Conservation (phyloP, 2,797 vertebrate genomes). For the Nyctalus aviator region DNA sequence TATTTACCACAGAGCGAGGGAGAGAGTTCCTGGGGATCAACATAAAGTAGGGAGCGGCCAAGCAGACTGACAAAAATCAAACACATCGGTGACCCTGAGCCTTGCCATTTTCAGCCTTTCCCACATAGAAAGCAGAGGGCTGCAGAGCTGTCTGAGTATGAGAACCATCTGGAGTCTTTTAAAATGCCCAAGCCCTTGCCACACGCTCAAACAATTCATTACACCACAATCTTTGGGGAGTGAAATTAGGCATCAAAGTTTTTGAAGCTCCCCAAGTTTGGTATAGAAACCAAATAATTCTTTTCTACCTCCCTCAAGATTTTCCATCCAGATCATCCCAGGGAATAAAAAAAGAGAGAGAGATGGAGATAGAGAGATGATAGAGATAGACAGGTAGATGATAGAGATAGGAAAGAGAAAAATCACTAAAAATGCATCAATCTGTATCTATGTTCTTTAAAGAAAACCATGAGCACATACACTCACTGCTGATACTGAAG, state of each 20-base stretch:
- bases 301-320: background rate
- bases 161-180: conserved; percentile 17
- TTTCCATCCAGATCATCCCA: background rate
- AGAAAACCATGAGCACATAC: conserved; percentile 13
- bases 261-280: background rate
- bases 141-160: background rate
- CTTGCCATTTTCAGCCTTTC: background rate
- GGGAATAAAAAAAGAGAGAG: background rate
- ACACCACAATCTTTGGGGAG: background rate
- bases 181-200: conserved; percentile 10
- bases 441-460: background rate
- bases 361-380: too few species aligned
- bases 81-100: background rate
- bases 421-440: conserved; percentile 26
- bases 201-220: background rate
- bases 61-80: conserved; percentile 18
- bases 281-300: conserved; percentile 1
- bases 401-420: background rate
- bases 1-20: background rate
- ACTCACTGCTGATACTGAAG: background rate
- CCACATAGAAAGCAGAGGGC: background rate
- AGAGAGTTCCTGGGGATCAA: background rate
- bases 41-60: background rate
- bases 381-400: too few species aligned
- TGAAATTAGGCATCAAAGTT: background rate